phyloP scores from a whole-genome alignment of 2,888 invertebrate genomes.

The Melolontha melolontha region DNA sequence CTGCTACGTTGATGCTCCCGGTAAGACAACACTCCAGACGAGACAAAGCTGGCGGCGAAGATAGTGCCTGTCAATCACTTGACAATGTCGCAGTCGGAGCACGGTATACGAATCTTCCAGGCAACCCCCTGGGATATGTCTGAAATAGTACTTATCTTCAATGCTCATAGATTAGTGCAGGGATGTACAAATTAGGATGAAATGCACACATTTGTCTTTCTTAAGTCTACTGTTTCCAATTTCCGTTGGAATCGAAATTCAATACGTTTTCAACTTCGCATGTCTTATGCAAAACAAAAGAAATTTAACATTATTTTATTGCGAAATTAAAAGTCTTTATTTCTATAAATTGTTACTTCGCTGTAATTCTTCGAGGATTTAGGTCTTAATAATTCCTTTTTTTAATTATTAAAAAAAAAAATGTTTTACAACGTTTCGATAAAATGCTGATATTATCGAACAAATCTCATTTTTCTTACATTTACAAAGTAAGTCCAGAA shows the following conservation, averaged over 20 bases:
- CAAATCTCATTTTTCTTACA: too few relatives aligned
- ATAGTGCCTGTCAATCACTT: constrained; percentile 47
- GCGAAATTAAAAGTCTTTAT: too few relatives aligned
- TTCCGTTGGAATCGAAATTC: constrained; percentile 6
- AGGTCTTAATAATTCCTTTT: too few relatives aligned
- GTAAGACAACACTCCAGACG: constrained; percentile 38
- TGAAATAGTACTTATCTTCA: constrained; percentile 19
- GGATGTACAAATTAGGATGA: constrained; percentile 44
- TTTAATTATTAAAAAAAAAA: too few relatives aligned
- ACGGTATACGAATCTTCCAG: constrained; percentile 16
- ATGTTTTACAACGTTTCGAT: too few relatives aligned
- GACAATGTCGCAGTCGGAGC: constrained; percentile 27
- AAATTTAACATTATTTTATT: too few relatives aligned
- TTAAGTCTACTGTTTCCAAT: constrained; percentile 23
- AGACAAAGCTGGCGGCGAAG: constrained; percentile 40
- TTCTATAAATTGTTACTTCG: too few relatives aligned
- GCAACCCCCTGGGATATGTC: constrained; percentile 7
- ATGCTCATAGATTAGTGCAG: constrained; percentile 40
- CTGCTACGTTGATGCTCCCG: constrained; percentile 16
- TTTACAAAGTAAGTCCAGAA: too few relatives aligned
- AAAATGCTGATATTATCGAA: too few relatives aligned
- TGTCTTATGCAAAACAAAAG: too few relatives aligned
- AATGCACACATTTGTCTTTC: constrained; percentile 37
- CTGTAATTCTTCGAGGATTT: too few relatives aligned
- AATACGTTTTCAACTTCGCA: too few relatives aligned